Base-by-base conservation (phyloP, 2,113 vertebrate species). In the Protomyctophum bolini region DNA sequence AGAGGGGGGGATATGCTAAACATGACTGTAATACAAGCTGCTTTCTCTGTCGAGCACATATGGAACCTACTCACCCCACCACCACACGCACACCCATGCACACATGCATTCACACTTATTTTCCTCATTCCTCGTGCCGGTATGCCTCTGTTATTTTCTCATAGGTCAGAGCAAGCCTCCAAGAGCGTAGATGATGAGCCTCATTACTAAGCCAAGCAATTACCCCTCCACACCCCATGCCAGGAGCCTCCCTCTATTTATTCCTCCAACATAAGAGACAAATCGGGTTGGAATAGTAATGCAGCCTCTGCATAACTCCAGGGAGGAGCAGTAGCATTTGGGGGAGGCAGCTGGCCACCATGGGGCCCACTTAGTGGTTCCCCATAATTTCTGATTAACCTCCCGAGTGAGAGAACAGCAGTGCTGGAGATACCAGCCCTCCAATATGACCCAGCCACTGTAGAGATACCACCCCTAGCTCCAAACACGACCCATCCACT, bases 191-290 rank as follows among this genome's bases (percentile, higher is more conserved):
- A 85, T 86, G 86, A 91, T 88, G 85, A 87, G 83, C 80, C 79
- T 86, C 79, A 70, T 89, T 84, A 85, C 88, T 58, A 82, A 83
- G 76, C 77, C 74, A 73, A 85, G 84, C 86, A 86, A 88, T 90
- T 89, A 89, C 83, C 73, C 48, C 21, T 48, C 58, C 69, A 56
- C 69, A 74, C 73, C 65, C 21, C 8, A 66, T 70, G 73, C 66
- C 28, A 6, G 63, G 62, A 49, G 76, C 77, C 33, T 72, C 58
- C 72, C 52, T 74, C 79, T 83, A 69, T 90, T 87, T 90, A 85
- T 89, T 88, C 85, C 48, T 62, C 76, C 71, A 56, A 84, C 86
- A 88, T 90, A 87, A 89, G 81, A 77, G 81, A 77, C 76, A 47
- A 73, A 88, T 76, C 63, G 63, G 68, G 80, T 59, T 70, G 70